phyloP scores from a whole-genome alignment of 2,797 vertebrate species.

The Zalophus californianus region DNA sequence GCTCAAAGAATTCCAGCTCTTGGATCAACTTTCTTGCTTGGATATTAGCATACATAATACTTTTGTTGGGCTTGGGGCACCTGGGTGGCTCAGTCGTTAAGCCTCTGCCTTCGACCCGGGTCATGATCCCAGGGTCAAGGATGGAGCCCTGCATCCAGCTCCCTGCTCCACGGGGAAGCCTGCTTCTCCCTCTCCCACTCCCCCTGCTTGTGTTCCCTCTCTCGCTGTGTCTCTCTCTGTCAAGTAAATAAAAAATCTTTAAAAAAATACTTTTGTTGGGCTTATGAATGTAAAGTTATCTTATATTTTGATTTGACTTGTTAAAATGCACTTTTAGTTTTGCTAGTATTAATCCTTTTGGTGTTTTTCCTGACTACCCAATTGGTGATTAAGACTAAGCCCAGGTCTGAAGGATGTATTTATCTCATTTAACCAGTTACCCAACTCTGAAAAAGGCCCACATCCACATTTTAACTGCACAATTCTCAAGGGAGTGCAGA shows the following conservation, averaged over 20 bases:
- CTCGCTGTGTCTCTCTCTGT: too few species aligned
- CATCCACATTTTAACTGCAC: not conserved
- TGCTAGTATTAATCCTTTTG: not conserved
- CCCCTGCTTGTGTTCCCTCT: too few species aligned
- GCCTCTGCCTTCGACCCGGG: too few species aligned
- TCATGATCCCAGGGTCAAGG: too few species aligned
- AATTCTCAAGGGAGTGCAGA: conserved; percentile 8
- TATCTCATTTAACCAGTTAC: not conserved
- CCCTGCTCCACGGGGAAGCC: too few species aligned
- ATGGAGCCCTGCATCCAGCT: too few species aligned
- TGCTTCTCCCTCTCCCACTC: too few species aligned
- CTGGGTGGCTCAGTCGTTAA: too few species aligned
- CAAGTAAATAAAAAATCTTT: too few species aligned
- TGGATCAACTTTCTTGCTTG: conserved; percentile 38
- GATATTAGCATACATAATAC: not conserved
- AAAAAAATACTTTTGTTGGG: not conserved
- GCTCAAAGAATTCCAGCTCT: conserved; percentile 12
- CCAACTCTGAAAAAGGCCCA: not conserved
- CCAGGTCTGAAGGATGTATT: not conserved
- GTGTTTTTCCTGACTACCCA: conserved; percentile 23
- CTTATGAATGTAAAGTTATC: not conserved
- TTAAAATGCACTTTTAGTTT: not conserved
- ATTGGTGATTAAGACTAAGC: not conserved
- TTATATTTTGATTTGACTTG: conserved; percentile 3
- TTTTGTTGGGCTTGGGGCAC: not conserved